Conservation (phyloP, 2,888 invertebrate genomes). For the Dione vanillae region DNA sequence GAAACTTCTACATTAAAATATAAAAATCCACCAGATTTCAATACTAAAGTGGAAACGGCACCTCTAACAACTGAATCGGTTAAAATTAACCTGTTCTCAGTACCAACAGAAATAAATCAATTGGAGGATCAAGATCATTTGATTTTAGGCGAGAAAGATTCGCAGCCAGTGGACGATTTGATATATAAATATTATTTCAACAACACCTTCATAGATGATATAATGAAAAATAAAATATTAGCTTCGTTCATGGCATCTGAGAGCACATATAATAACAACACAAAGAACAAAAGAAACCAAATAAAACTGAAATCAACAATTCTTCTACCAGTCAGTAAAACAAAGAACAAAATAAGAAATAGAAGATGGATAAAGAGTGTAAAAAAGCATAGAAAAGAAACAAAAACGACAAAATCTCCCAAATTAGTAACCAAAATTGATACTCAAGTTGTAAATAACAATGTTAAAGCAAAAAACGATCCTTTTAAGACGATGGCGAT, state of each 20-base stretch:
- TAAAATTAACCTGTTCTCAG: conserved; percentile 73
- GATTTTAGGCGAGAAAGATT: conserved; percentile 73
- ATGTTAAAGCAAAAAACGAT: conserved; percentile 52
- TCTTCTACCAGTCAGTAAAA: conserved; percentile 59
- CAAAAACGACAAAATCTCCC: neutral
- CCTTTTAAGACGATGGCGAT: conserved; percentile 68
- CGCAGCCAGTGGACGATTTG: conserved; percentile 70
- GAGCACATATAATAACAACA: conserved; percentile 40
- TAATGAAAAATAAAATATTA: conserved; percentile 69
- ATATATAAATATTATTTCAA: conserved; percentile 79
- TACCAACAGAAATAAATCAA: conserved; percentile 57
- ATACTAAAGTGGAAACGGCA: conserved; percentile 49
- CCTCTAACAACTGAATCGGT: conserved; percentile 60
- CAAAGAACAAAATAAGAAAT: conserved; percentile 50
- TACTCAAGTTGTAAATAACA: conserved; percentile 49
- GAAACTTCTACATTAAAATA: conserved; percentile 26
- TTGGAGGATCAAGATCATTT: conserved; percentile 64
- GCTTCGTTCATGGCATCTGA: conserved; percentile 53
- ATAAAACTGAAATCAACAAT: conserved; percentile 57
- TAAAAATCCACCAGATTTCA: conserved; percentile 33
- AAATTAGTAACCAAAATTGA: neutral
- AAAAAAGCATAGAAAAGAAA: conserved; percentile 21
- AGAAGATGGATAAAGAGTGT: conserved; percentile 64
- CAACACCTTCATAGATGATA: conserved; percentile 72
- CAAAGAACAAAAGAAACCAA: conserved; percentile 64